Conservation (phyloP, 2,113 vertebrate species). For the Elanus axillaris region DNA sequence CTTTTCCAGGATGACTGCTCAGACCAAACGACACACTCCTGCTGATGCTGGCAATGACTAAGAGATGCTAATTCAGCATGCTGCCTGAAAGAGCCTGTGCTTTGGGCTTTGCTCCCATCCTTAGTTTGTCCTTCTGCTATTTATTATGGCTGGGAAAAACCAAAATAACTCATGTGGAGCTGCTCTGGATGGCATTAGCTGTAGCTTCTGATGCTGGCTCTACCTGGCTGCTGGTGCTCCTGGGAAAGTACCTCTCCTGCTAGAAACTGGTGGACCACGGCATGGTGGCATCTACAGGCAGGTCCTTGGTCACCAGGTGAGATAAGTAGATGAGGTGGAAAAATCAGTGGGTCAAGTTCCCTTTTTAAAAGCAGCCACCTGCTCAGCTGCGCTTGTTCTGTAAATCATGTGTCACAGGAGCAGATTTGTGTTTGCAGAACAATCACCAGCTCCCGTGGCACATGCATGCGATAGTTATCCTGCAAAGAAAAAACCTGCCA, state of each 20-base stretch:
- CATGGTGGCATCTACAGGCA: background rate
- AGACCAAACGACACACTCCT: background rate
- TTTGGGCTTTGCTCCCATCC: background rate
- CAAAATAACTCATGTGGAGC: background rate
- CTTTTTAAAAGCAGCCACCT: background rate
- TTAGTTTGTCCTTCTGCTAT: background rate
- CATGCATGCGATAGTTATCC: rapidly evolving
- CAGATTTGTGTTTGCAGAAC: background rate
- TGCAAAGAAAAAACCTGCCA: background rate
- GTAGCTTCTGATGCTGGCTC: background rate
- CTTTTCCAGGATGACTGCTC: slow-evolving; percentile 18
- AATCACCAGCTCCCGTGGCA: background rate
- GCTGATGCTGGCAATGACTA: background rate
- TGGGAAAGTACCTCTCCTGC: background rate
- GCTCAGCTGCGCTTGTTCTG: background rate
- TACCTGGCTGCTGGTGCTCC: background rate
- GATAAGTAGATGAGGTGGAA: background rate
- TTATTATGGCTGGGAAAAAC: background rate
- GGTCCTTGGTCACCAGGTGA: background rate
- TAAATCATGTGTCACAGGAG: rapidly evolving
- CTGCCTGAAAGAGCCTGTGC: background rate
- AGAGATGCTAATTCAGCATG: background rate
- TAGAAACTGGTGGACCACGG: background rate
- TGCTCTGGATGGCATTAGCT: background rate
- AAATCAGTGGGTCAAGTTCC: background rate